phyloP scores from a whole-genome alignment of 2,888 invertebrate species.

The Calliopum simillimum region DNA sequence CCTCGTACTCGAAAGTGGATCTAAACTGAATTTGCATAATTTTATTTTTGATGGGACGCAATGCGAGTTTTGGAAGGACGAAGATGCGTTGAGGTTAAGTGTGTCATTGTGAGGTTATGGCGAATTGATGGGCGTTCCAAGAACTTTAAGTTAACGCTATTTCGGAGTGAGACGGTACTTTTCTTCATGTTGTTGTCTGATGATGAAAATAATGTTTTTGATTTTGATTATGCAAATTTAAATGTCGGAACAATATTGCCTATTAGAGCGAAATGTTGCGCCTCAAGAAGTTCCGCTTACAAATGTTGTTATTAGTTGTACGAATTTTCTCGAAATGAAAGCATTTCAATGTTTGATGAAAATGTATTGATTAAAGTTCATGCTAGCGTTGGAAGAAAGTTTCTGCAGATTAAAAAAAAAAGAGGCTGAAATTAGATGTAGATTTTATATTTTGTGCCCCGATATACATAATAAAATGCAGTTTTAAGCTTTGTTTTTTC shows the following conservation, averaged over 20 bases:
- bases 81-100: conserved; percentile 38
- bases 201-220: conserved; percentile 58
- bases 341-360: too few relatives aligned
- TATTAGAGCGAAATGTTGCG: conserved; percentile 49
- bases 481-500: too few relatives aligned
- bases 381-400: too few relatives aligned
- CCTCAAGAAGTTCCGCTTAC: conserved; percentile 34
- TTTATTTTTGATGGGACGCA: conserved; percentile 37
- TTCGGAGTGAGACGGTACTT: conserved; percentile 32
- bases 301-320: conserved; percentile 39
- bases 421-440: too few relatives aligned
- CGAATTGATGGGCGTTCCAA: conserved; percentile 47
- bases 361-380: too few relatives aligned
- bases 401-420: too few relatives aligned
- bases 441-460: too few relatives aligned
- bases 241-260: conserved; percentile 61
- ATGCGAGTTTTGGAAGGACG: conserved; percentile 28
- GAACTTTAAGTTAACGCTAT: conserved; percentile 37
- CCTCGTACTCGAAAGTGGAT: conserved; percentile 39
- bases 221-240: conserved; percentile 64
- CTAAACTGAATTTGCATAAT: conserved; percentile 49
- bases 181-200: conserved; percentile 16
- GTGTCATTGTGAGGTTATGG: conserved; percentile 44
- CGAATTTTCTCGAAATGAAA: neutral
- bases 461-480: too few relatives aligned